Evolutionary conservation across 2,113 vertebrate genomes (phyloP).

Genomic region (Monopterus albus): DNA sequence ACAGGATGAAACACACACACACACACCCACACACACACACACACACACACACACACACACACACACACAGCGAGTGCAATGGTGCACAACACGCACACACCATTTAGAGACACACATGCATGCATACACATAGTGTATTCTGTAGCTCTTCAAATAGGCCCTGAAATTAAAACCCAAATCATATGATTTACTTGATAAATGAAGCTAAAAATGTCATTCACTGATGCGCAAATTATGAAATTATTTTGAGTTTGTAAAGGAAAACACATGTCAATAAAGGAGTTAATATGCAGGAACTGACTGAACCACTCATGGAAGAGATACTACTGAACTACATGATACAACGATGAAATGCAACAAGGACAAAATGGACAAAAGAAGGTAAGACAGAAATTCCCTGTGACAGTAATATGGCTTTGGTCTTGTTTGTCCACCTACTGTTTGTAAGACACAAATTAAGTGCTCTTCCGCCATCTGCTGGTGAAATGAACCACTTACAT

Average conservation of each 20-base stretch:
- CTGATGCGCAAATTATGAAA: constrained; percentile 8
- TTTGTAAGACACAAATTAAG: constrained; percentile 17
- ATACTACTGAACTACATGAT: background rate
- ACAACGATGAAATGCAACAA: background rate
- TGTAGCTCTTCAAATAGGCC: constrained; percentile 30
- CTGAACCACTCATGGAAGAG: background rate
- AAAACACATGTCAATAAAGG: constrained; percentile 1
- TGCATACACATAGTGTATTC: constrained; percentile 29
- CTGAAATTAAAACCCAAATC: constrained; percentile 52
- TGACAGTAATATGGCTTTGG: constrained; percentile 13
- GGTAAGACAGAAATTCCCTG: constrained; percentile 29
- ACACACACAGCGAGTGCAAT: too few species aligned
- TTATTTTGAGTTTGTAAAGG: constrained; percentile 10
- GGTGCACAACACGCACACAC: constrained; percentile 7
- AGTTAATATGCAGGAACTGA: background rate
- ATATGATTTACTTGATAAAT: constrained; percentile 38
- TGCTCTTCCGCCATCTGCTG: constrained; percentile 70
- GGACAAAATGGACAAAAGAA: constrained; percentile 30
- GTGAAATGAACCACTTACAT: constrained; percentile 33
- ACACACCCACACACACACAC: background rate
- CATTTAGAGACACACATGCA: too few species aligned
- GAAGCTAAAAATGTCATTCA: constrained; percentile 32
- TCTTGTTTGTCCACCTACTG: background rate
- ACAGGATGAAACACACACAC: constrained; percentile 42
- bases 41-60: constrained; percentile 22